Base-by-base conservation (phyloP, 2,888 invertebrate species). In the Biston stratarius region DNA sequence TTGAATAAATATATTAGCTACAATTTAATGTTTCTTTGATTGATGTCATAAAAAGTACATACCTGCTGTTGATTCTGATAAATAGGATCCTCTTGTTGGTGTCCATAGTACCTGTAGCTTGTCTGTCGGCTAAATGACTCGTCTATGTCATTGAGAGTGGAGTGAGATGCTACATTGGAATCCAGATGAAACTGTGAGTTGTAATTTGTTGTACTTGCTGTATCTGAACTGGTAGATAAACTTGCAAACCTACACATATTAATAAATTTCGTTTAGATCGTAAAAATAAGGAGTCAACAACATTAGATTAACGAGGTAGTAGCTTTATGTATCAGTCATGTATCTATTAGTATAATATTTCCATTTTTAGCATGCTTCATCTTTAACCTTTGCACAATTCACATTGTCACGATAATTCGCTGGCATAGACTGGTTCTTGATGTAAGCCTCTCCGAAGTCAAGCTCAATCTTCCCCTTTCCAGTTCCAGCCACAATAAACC, bases 171-270 rank as follows among this genome's bases (percentile, higher is more conserved):
- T 85, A 92, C 80, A 81, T 91, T 92, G 48, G 88, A 74, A 70
- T 93, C 93, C 83, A 94, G 81, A 67, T 88, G 86, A 75, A 85
- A 91, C 73, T 94, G 93, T 36, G 92, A 92, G 78, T 90, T 92
- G 74, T 88, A 90, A 72, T 87, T 89, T 63, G 91, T 87, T 64
- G 90, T 86, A 77, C 90, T 92, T 47, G 91, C 89, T 64, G 93
- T 91, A 67, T 96, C 95, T 75, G 83, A 82, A 67, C 84, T 88
- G 51, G 92, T 91, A 8, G 96, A 96, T 73, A 96, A 90, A 88
- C 95, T 96, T 55, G 96, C 96, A 94, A 96, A 96, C 84, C 96
- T 96, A 38, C 84, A 86, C 51, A 58, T 51, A 6, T 8, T 34
- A 1, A 34, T 5, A 12, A n/a, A 12, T 51, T 51, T 51, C 7